Conservation (phyloP, 1,140 invertebrate species). For the Pemphigus obesinymphae region DNA sequence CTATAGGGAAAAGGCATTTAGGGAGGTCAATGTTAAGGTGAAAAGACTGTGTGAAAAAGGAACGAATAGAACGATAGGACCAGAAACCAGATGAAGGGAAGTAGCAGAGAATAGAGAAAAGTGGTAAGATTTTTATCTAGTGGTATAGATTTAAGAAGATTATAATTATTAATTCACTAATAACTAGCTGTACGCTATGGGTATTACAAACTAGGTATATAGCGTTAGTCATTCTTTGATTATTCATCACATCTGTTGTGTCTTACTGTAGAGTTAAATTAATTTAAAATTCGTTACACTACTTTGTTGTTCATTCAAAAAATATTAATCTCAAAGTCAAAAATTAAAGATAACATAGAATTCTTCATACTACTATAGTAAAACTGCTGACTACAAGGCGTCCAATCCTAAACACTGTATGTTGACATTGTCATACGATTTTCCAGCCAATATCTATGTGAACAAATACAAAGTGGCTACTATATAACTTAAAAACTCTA, state of each 20-base stretch:
- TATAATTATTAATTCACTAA: too few relatives aligned
- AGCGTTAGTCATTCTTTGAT: not conserved
- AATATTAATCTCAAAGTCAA: slow-evolving; percentile 28
- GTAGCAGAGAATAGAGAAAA: too few relatives aligned
- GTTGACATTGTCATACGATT: slow-evolving; percentile 9
- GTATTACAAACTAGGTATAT: not conserved
- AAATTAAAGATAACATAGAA: slow-evolving; percentile 23
- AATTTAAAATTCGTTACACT: not conserved
- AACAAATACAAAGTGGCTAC: slow-evolving; percentile 10
- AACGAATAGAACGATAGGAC: too few relatives aligned
- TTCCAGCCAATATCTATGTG: slow-evolving; percentile 29
- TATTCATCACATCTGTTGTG: slow-evolving; percentile 1
- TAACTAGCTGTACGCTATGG: not conserved
- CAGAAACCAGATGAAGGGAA: too few relatives aligned
- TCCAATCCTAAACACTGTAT: slow-evolving; percentile 11
- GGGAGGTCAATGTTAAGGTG: too few relatives aligned
- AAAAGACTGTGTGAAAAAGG: too few relatives aligned
- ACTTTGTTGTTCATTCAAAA: not conserved
- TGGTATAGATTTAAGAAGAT: too few relatives aligned
- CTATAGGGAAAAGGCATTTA: too few relatives aligned
- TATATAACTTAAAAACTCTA: not conserved
- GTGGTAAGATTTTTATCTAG: too few relatives aligned
- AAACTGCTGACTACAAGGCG: not conserved
- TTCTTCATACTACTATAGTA: slow-evolving; percentile 7
- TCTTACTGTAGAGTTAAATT: not conserved